Evolutionary conservation across 2,113 vertebrate species (phyloP).

Genomic region (Nematolebias whitei): DNA sequence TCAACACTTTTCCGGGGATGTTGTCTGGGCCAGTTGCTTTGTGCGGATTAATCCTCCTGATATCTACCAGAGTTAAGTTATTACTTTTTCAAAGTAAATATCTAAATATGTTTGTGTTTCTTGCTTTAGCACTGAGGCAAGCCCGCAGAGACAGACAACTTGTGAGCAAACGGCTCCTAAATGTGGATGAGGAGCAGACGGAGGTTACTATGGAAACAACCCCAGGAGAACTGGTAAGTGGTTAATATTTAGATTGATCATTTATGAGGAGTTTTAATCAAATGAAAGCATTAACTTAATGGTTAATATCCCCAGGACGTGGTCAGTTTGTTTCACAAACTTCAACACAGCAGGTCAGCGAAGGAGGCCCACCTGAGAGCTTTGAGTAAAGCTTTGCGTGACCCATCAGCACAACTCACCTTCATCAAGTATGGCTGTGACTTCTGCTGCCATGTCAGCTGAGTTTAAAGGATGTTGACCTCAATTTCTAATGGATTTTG

Average conservation of each 20-base stretch:
- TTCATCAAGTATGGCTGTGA: slow-evolving; percentile 84
- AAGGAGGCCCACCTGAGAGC: slow-evolving; percentile 72
- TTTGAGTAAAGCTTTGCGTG: slow-evolving; percentile 82
- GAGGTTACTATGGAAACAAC: slow-evolving; percentile 52
- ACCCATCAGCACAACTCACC: slow-evolving; percentile 82
- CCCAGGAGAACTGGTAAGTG: slow-evolving; percentile 82
- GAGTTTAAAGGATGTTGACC: background rate
- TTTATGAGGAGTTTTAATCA: background rate
- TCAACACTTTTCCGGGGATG: no score
- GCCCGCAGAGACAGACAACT: slow-evolving; percentile 89
- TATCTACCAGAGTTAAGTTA: no score
- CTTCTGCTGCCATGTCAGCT: background rate
- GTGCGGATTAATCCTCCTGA: no score
- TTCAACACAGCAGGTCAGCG: slow-evolving; percentile 80
- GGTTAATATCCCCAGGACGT: slow-evolving; percentile 66
- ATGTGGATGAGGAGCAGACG: slow-evolving; percentile 69
- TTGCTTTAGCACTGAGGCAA: slow-evolving; percentile 83
- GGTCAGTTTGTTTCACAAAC: slow-evolving; percentile 77
- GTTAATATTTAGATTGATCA: background rate
- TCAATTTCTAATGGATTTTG: background rate
- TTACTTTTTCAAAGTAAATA: no score
- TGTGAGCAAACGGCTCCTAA: slow-evolving; percentile 85
- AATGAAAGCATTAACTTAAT: background rate
- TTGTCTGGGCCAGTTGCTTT: no score
- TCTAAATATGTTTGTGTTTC: no score